Base-by-base conservation (phyloP, 1,140 invertebrate genomes). In the Sitophilus oryzae region DNA sequence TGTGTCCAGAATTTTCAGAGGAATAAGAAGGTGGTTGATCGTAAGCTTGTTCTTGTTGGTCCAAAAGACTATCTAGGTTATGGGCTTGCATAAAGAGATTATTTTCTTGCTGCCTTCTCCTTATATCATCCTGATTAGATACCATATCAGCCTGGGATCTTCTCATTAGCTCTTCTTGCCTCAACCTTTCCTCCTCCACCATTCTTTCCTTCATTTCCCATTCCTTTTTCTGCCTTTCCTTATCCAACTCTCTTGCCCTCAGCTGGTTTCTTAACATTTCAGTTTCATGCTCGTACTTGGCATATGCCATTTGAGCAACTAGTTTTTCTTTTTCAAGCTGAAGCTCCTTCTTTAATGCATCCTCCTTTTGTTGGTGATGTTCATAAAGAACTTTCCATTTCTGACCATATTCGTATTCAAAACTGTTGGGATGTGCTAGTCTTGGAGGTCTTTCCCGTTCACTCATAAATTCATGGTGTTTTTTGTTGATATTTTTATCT, bases 361-460 rank as follows among this genome's bases (percentile, higher is more conserved):
- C 84, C 67, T 93, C 84, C 60, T 94, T 94, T 64, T 94, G 88
- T 61, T 92, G 88, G 66, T 91, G 94, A 2, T 96, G 73, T 67
- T 96, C 90, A 71, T 93, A 86, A 25, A 99, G 73, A 63, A 96
- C 90, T 73, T 98, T 98, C 93, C 95, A 98, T 41, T 92, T 84
- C 23, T 88, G 87, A 14, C 93, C 95, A 76, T 96, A 97, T 67
- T 97, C 91, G 68, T 89, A 89, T 70, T 99, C 96, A 76, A 99
- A 98, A 41, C 88, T 89, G 41, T 85, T 89, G 2, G 81, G 72
- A 42, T 86, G 82, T 4, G 93, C 92, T 73, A 99, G 94, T 37
- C 94, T 79, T 11, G 96, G 96, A 0, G 93, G 93, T 52, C 82
- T 77, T 64, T 89, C 86, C 60, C 91, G 79, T 40, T 87, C 82